Conservation (phyloP, 2,888 invertebrate species). For the Timema podura region DNA sequence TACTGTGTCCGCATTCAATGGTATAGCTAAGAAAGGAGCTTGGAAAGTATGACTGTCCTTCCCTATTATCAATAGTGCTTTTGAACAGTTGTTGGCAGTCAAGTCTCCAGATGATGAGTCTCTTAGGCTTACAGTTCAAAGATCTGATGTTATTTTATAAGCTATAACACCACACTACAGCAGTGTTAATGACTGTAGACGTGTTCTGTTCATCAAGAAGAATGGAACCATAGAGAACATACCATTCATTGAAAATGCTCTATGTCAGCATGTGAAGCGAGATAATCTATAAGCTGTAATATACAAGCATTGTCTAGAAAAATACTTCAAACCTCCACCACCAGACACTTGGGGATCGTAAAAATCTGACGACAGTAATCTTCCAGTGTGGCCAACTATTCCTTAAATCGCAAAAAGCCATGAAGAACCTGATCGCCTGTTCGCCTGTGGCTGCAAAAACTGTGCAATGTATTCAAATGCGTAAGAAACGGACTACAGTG, state of each 20-base stretch:
- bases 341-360: conserved; percentile 17
- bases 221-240: conserved; percentile 14
- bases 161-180: conserved; percentile 6
- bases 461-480: neutral
- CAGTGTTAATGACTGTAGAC: conserved; percentile 20
- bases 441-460: neutral
- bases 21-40: conserved; percentile 19
- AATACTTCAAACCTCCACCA: neutral
- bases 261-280: conserved; percentile 8
- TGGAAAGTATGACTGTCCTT: conserved; percentile 16
- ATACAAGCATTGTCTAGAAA: conserved; percentile 7
- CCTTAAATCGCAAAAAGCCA: conserved; percentile 10
- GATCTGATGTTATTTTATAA: conserved; percentile 13
- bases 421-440: too few species aligned
- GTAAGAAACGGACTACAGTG: neutral
- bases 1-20: conserved; percentile 15
- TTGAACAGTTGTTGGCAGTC: too few species aligned
- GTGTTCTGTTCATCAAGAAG: conserved; percentile 18
- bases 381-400: conserved; percentile 18
- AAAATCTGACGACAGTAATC: neutral
- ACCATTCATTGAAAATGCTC: conserved; percentile 17
- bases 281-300: conserved; percentile 16
- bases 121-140: too few species aligned
- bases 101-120: too few species aligned
- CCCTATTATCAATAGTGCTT: too few species aligned